These are phyloP conservation scores for Antrozous pallidus DNA, from an alignment of 2,797 vertebrate genomes.

Conservation along the genomic window DNA sequence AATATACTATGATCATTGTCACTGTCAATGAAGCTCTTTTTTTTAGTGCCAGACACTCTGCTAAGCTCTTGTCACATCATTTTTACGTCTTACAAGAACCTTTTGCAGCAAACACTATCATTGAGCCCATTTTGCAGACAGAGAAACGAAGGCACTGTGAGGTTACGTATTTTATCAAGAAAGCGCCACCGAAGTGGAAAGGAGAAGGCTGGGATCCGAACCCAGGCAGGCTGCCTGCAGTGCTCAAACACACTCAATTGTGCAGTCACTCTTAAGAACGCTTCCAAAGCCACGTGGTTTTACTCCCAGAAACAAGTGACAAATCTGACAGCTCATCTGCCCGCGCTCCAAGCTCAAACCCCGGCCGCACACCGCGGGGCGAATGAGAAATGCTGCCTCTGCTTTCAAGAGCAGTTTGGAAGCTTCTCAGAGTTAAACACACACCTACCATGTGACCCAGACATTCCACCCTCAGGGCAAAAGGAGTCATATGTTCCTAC, in stretches of 20 bases:
- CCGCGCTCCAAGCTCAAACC: background rate
- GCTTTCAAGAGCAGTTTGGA: background rate
- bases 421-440: background rate
- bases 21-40: background rate
- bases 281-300: background rate
- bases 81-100: background rate
- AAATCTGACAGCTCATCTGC: background rate
- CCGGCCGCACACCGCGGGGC: background rate
- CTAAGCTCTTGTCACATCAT: background rate
- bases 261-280: background rate
- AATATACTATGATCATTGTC: background rate
- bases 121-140: background rate
- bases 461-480: background rate
- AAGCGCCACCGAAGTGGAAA: background rate
- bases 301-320: background rate
- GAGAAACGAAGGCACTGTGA: background rate
- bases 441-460: background rate
- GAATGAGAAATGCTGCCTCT: background rate
- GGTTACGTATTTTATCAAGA: background rate
- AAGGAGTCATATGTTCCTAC: background rate
- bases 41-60: background rate
- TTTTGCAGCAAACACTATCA: background rate
- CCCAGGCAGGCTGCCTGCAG: background rate
- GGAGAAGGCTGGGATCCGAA: background rate
- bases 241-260: background rate